Evolutionary conservation across 1,140 invertebrate species (phyloP).

Genomic region (Caenorhabditis brenneri): DNA sequence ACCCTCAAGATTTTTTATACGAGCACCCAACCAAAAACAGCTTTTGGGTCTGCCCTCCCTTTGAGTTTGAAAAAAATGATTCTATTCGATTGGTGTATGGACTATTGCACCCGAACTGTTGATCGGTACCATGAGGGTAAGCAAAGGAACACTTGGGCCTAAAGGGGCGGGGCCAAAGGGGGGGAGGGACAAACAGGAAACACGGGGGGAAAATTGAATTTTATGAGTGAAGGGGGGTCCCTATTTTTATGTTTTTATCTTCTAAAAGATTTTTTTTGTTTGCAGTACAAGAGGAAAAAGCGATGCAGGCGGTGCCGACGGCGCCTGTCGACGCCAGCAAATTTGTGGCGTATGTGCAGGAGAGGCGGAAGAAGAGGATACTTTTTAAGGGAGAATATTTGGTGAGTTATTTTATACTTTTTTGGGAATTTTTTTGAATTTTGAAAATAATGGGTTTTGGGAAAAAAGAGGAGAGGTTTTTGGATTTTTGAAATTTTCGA

Average conservation of each 20-base stretch:
- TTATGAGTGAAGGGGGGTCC: neutral
- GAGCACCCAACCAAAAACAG: too few species aligned
- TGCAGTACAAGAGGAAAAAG: constrained; percentile 71
- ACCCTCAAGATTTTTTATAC: too few species aligned
- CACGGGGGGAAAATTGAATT: neutral
- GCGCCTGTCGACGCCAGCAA: constrained; percentile 68
- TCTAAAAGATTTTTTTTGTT: constrained; percentile 17
- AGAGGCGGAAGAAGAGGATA: constrained; percentile 69
- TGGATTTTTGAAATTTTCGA: too few species aligned
- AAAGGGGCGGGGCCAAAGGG: neutral
- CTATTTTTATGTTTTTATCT: neutral
- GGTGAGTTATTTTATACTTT: constrained; percentile 55
- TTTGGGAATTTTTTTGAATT: constrained; percentile 8
- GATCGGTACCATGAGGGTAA: constrained; percentile 3
- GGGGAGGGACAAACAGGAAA: neutral
- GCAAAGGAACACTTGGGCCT: neutral
- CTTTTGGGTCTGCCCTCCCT: neutral
- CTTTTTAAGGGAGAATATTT: constrained; percentile 71
- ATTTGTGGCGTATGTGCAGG: constrained; percentile 70
- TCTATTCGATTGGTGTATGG: neutral
- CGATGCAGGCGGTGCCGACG: constrained; percentile 68
- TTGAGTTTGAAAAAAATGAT: neutral
- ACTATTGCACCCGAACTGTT: neutral
- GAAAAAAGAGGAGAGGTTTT: too few species aligned
- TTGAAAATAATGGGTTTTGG: too few species aligned